These are phyloP conservation scores for Colaptes auratus DNA, from an alignment of 2,113 vertebrate species.

Conservation along the genomic window DNA sequence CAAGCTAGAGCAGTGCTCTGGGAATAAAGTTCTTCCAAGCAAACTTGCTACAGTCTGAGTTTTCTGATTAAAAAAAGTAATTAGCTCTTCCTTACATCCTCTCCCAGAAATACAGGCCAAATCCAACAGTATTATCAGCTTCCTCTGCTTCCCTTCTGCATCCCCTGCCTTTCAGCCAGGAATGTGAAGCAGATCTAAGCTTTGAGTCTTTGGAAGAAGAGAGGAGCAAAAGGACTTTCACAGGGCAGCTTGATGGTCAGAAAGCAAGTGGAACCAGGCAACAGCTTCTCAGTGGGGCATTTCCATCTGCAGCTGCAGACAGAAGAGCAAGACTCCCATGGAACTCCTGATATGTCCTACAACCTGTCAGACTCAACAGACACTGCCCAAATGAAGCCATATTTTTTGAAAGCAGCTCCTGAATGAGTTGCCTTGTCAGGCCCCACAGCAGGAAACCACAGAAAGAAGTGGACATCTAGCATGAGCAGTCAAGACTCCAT, in stretches of 20 bases:
- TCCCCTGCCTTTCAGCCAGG: background rate
- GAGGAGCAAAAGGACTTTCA: background rate
- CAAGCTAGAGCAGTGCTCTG: background rate
- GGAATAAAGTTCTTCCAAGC: background rate
- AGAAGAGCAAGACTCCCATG: background rate
- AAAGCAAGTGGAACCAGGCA: background rate
- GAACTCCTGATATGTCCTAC: background rate
- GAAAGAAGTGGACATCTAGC: background rate
- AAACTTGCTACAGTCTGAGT: background rate
- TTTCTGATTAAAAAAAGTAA: background rate
- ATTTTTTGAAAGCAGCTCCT: background rate
- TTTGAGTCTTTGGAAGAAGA: background rate
- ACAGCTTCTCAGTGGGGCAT: background rate
- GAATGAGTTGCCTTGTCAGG: background rate
- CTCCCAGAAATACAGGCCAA: background rate
- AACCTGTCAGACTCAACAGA: background rate
- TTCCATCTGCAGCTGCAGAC: fast-evolving
- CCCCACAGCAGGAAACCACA: background rate
- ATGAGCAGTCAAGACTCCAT: background rate
- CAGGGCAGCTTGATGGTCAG: fast-evolving
- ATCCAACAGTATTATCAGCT: background rate
- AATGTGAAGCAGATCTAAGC: background rate
- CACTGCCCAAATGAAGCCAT: fast-evolving
- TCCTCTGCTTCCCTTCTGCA: background rate
- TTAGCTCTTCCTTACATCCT: background rate